These are phyloP conservation scores for Novumbra hubbsi DNA, from an alignment of 2,797 vertebrate species.

Conservation along the genomic window DNA sequence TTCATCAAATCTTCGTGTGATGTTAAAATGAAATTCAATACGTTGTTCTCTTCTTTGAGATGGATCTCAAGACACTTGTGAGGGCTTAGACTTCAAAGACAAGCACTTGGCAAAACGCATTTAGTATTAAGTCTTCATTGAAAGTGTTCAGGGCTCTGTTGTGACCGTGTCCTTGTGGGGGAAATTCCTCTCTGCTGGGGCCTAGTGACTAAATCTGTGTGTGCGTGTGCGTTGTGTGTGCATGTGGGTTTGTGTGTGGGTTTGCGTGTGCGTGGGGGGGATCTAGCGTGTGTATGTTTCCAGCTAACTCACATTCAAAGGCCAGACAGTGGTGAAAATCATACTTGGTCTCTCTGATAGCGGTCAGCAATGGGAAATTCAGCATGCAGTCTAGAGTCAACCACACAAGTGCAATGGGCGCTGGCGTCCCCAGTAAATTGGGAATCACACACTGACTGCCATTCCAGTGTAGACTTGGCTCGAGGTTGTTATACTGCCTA, in stretches of 20 bases:
- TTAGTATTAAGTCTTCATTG: conserved; percentile 48
- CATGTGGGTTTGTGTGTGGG: conserved; percentile 4
- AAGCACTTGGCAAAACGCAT: conserved; percentile 46
- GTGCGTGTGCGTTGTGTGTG: conserved; percentile 8
- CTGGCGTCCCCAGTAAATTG: not conserved
- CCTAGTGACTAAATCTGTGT: conserved; percentile 15
- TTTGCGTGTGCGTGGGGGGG: not conserved
- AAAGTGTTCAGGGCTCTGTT: conserved; percentile 41
- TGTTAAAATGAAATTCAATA: conserved; percentile 49
- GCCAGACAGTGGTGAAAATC: conserved; percentile 18
- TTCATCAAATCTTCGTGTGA: conserved; percentile 42
- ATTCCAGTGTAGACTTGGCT: not conserved
- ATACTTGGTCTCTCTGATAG: conserved; percentile 2
- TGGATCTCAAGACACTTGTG: conserved; percentile 45
- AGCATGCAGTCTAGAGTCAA: conserved; percentile 3
- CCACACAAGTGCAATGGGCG: conserved; percentile 9
- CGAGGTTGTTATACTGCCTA: not conserved
- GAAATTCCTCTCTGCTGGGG: conserved; percentile 18
- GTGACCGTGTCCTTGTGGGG: conserved; percentile 45
- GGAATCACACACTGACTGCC: not conserved
- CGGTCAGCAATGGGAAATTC: conserved; percentile 27
- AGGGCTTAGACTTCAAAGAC: conserved; percentile 55
- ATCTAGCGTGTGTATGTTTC: not conserved
- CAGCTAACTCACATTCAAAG: conserved; percentile 15
- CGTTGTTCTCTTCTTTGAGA: conserved; percentile 34